Evolutionary conservation across 2,888 invertebrate genomes (phyloP).

Genomic region (Cerastoderma edule): DNA sequence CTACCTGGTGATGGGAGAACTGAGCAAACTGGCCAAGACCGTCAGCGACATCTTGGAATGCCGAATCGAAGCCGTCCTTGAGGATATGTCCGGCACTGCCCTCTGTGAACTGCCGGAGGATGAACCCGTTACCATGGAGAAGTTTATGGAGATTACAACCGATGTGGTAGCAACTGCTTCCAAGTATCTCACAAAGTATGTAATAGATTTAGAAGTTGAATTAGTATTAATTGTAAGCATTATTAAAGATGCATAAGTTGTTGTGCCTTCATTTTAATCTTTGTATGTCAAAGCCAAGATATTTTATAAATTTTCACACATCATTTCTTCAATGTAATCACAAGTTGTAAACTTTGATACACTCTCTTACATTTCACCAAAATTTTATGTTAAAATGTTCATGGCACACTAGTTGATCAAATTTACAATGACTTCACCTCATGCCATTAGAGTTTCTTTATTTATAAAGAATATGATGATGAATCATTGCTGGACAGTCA

Average conservation of each 20-base stretch:
- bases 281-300: not conserved
- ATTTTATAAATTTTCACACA: not conserved
- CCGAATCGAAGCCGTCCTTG: conserved; percentile 93
- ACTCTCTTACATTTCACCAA: too few relatives aligned
- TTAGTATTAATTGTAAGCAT: not conserved
- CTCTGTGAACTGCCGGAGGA: conserved; percentile 92
- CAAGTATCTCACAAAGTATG: conserved; percentile 84
- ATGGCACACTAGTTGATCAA: too few relatives aligned
- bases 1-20: conserved; percentile 77
- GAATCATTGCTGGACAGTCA: too few relatives aligned
- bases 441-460: too few relatives aligned
- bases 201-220: conserved; percentile 7
- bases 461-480: too few relatives aligned
- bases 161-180: conserved; percentile 85
- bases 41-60: conserved; percentile 96
- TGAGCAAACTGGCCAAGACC: conserved; percentile 84
- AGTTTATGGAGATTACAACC: conserved; percentile 93
- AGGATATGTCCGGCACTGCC: conserved; percentile 93
- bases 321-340: too few relatives aligned
- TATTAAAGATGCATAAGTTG: not conserved
- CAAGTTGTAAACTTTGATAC: too few relatives aligned
- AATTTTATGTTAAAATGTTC: too few relatives aligned
- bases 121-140: conserved; percentile 93
- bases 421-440: too few relatives aligned
- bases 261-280: not conserved